Evolutionary conservation across 2,113 vertebrate species (phyloP), one percentile per base, ranked within the genome.

Genomic region (Platysternon megacephalum): DNA sequence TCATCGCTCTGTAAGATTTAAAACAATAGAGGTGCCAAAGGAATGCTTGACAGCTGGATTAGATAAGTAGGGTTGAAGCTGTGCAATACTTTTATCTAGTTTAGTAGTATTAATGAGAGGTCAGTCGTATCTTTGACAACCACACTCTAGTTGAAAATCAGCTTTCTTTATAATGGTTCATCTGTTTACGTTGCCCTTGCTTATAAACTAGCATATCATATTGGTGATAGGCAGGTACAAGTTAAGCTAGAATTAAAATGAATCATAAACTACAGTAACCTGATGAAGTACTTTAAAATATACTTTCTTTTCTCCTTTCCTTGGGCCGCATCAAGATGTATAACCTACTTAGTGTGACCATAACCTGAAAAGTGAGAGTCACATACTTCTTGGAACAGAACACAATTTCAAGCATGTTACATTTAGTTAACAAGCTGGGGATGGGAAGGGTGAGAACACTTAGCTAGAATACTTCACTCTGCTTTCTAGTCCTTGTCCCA

Each of bases 11-110:
- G 72, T 61, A 42, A 46, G 79, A n/a, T 84, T 42, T 44, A 6
- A 49, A 68, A 5, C 51, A 52, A 85, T 65, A 21, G 48, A 32
- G 49, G 83, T 93, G 88, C 82, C 58, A 22, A 42, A 49, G 80
- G 72, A 89, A 78, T 81, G 78, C 91, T 82, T 87, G 92, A 92
- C 95, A 91, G 91, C 84, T 89, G 65, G 86, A 89, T 95, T 92
- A 95, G 94, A 84, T 96, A 53, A 93, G 68, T 85, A 29, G 68
- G 87, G 42, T 29, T 94, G 82, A 52, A 12, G 11, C 91, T 94
- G 52, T 94, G 49, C 92, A 79, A 94, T 95, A 82, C 14, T 14
- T n/a, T 89, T 89, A 49, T 94, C n/a, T 93, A 65, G 81, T 95
- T 96, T 90, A 82, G 88, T 80, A 95, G 81, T 90, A 85, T 86